Base-by-base conservation (phyloP, 1,140 invertebrate species). In the Babylonia areolata region DNA sequence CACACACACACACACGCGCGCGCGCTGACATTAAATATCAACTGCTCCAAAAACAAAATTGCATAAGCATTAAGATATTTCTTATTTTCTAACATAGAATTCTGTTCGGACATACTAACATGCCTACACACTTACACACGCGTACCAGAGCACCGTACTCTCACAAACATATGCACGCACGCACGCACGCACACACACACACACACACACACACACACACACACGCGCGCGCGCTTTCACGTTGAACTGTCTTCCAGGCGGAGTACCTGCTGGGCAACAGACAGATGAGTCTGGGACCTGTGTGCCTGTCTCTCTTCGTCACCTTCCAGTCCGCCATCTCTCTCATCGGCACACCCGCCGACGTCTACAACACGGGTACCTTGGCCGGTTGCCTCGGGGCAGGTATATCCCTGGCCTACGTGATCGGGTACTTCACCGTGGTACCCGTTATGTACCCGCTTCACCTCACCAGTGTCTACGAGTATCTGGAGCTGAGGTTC, bases 281-380 rank as follows among this genome's bases (percentile, higher is more conserved):
- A 86, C 96, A 96, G 51, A 97, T 97, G 96, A 95, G 95, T 1
- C 95, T 97, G 81, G 95, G 88, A 0, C 90, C 91, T 15, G 91
- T 90, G 40, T 86, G 88, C 11, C 82, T 92, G 80, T 92, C 91
- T 51, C 71, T 92, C 73, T 89, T 93, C 75, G 88, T 93, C 94
- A 97, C 97, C 94, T 97, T 98, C 92, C 96, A 98, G 92, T 98
- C 97, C 1, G 97, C 97, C 81, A 97, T 98, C 42, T 97, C 97
- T 17, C 96, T 98, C 87, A 94, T 98, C 28, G 97, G 97, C 28
- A 97, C 96, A 3, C 97, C 97, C 1, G 96, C 97, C 0, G 97
- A 98, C 94, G 96, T 97, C 88, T 98, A 97, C 84, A 85, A 87
- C 31, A 88, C 89, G 80, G 90, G 91, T 0, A 87, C 89, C 1